Base-by-base conservation (phyloP, 2,888 invertebrate species). In the Hofmannophila pseudospretella region DNA sequence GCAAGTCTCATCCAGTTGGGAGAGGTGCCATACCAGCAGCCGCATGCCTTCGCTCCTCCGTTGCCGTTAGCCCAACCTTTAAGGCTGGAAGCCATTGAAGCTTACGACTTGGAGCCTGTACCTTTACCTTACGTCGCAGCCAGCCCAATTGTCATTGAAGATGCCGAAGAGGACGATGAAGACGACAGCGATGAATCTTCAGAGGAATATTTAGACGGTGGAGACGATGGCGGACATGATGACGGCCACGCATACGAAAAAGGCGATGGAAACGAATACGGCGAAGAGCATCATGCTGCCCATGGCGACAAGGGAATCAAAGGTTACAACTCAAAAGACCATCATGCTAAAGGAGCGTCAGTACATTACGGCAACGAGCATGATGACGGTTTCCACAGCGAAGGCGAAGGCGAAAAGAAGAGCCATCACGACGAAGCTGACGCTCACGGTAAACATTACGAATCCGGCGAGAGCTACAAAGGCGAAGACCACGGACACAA, bases 401-500 rank as follows among this genome's bases (percentile, higher is more conserved):
- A 89, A 55, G 81, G 75, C 12, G 84, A 85, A 14, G 90, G 89
- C 0, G 79, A 86, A 37, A 88, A 89, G 56, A 84, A 82, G 34
- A 87, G 78, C 1, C 88, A 89, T 47, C 78, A 87, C 39, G 86
- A 90, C 43, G 84, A 80, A 47, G 89, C 78, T 9, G 85, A 79
- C 19, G 79, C 88, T 37, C 89, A 90, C 50, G 89, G 88, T 0
- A 82, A 88, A 38, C 88, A 90, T 44, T 73, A 90, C 34, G 81
- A 88, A 45, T 71, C 78, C 1, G 88, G 85, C 0, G 71, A 88
- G 38, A 85, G 77, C 28, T 84, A 88, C 49, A 82, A 89, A 45
- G 91, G 90, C 3, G 88, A 80, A 1, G 88, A 88, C 42, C 89
- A 88, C 51, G 89, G 88, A 5, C 85, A 90, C 50, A 88, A 89